These are phyloP conservation scores for Dysdera silvatica DNA, from an alignment of 1,140 invertebrate species.

Conservation along the genomic window DNA sequence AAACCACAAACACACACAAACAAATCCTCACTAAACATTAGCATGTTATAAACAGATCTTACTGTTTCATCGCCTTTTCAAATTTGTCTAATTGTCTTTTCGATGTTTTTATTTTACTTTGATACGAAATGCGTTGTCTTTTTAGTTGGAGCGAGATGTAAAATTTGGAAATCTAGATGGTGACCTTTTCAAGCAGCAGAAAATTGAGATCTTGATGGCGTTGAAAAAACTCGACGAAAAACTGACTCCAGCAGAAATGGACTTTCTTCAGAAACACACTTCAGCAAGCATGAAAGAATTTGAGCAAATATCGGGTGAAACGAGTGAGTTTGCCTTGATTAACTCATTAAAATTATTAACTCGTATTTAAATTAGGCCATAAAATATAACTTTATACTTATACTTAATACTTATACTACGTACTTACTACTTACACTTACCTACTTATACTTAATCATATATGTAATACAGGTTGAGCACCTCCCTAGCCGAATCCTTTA, in stretches of 20 bases:
- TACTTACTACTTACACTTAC: no score
- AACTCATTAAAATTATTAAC: no score
- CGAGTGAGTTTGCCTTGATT: constrained; percentile 45
- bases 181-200: constrained; percentile 43
- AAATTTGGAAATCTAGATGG: constrained; percentile 47
- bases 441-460: no score
- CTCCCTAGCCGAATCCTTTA: no score
- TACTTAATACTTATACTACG: no score
- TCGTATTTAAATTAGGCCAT: no score
- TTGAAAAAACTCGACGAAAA: constrained; percentile 60
- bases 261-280: constrained; percentile 53
- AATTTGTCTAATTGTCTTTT: background rate
- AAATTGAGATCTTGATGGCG: constrained; percentile 59
- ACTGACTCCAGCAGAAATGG: constrained; percentile 52
- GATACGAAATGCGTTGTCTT: constrained; percentile 17
- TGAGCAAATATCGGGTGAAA: constrained; percentile 49
- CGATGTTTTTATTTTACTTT: background rate
- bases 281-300: constrained; percentile 49
- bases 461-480: no score
- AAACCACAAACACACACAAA: no score
- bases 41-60: no score
- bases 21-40: no score
- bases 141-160: constrained; percentile 46
- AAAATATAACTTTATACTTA: no score
- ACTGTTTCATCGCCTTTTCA: no score